phyloP scores from a whole-genome alignment of 2,797 vertebrate species.

The Erpetoichthys calabaricus region DNA sequence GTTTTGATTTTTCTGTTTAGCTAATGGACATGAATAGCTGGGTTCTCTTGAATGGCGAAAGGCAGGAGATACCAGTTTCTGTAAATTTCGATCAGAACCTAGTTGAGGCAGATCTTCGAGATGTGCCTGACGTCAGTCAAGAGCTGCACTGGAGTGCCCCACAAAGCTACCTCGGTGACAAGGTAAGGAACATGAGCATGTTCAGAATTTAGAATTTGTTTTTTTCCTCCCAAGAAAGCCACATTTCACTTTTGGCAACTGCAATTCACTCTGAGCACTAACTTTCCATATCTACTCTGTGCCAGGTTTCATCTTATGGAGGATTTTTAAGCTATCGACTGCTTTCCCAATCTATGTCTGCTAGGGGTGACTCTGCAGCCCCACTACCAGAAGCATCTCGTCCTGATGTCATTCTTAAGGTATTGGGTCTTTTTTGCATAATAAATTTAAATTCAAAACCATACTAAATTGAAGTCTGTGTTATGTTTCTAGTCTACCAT shows the following conservation, averaged over 20 bases:
- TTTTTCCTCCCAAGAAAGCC: too few species aligned
- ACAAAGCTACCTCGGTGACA: slow-evolving; percentile 72
- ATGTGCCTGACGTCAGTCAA: slow-evolving; percentile 59
- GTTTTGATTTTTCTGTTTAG: slow-evolving; percentile 28
- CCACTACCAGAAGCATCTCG: slow-evolving; percentile 63
- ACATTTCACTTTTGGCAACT: too few species aligned
- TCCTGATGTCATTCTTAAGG: slow-evolving; percentile 82
- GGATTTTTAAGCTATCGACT: slow-evolving; percentile 70
- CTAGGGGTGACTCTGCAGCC: slow-evolving; percentile 66
- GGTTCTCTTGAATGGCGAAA: slow-evolving; percentile 65
- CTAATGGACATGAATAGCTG: slow-evolving; percentile 72
- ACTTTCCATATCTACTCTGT: background rate
- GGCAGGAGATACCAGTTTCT: slow-evolving; percentile 56
- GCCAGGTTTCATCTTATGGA: slow-evolving; percentile 80
- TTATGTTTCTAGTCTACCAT: too few species aligned
- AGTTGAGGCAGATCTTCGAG: slow-evolving; percentile 63
- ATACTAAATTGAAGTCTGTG: too few species aligned
- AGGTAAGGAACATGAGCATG: slow-evolving; percentile 40
- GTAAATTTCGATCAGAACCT: slow-evolving; percentile 44
- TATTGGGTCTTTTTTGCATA: slow-evolving; percentile 19
- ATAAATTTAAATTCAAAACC: too few species aligned
- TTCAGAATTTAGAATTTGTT: too few species aligned
- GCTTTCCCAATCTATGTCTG: slow-evolving; percentile 53
- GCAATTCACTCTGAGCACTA: too few species aligned
- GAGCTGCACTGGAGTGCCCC: slow-evolving; percentile 89